A percentile compares a stretch with the other conserved stretches of the same genome.
Conservation (phyloP, 2,888 invertebrate genomes). For the Lysandra bellargus region DNA sequence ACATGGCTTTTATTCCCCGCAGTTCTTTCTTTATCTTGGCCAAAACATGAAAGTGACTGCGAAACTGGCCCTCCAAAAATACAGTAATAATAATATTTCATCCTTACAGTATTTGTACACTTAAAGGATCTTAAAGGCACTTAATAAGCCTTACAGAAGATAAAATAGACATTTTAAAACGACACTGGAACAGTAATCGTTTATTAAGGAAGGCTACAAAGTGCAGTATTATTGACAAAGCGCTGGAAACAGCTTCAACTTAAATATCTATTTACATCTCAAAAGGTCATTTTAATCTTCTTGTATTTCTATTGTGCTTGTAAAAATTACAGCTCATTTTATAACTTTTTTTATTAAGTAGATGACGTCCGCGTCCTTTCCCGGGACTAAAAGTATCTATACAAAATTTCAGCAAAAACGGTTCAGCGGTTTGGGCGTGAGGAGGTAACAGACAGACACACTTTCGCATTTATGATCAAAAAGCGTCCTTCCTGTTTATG, state of each 20-base stretch:
- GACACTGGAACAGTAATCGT: background rate
- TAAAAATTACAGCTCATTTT: background rate
- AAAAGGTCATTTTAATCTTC: background rate
- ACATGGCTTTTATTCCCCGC: background rate
- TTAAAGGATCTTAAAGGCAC: background rate
- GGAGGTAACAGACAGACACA: too few species aligned
- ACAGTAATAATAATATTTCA: background rate
- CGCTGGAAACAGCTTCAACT: background rate
- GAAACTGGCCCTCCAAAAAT: background rate
- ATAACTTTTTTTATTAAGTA: background rate
- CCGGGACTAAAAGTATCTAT: too few species aligned
- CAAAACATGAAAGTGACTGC: background rate
- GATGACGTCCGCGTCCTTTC: too few species aligned
- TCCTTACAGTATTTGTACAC: background rate
- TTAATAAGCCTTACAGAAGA: background rate
- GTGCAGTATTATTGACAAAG: conserved; percentile 10
- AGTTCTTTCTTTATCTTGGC: background rate
- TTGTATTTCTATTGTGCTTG: background rate
- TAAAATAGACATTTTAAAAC: background rate
- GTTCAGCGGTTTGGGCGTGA: too few species aligned
- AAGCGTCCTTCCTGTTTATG: too few species aligned
- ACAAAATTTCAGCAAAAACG: too few species aligned
- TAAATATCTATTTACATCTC: background rate
- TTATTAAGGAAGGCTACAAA: conserved; percentile 8
- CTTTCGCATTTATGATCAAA: too few species aligned